A percentile compares a stretch with the other conserved stretches of the same genome.
These are phyloP conservation scores for Amphibalanus amphitrite DNA, from an alignment of 1,140 invertebrate species.

Conservation along the genomic window DNA sequence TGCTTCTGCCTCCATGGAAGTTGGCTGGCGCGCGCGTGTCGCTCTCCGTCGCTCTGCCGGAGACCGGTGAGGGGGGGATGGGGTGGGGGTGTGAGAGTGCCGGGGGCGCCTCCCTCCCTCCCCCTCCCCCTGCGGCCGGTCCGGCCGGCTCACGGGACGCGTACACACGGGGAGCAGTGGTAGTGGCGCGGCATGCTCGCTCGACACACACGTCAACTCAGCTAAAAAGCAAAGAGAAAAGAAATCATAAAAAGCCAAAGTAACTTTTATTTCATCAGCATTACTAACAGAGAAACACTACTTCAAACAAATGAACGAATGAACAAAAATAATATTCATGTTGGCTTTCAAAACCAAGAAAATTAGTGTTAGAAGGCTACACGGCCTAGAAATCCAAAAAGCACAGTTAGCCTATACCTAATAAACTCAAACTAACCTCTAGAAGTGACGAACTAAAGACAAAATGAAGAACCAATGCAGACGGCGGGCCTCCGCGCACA, in stretches of 20 bases:
- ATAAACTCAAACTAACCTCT: background rate
- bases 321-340: background rate
- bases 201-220: background rate
- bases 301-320: background rate
- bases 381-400: background rate
- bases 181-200: background rate
- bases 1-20: background rate
- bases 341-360: background rate
- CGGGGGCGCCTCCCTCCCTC: no score
- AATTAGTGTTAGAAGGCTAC: conserved; percentile 1
- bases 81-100: no score
- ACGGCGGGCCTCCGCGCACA: background rate
- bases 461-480: background rate
- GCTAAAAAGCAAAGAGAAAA: background rate
- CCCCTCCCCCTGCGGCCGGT: background rate
- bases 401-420: background rate
- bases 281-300: conserved; percentile 1
- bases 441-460: background rate
- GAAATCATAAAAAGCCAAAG: background rate
- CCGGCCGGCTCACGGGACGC: background rate
- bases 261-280: conserved; percentile 1
- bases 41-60: no score
- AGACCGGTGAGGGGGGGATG: no score
- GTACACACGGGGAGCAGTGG: background rate
- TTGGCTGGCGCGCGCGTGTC: background rate